These are phyloP conservation scores for Tholera decimalis DNA, from an alignment of 2,888 invertebrate genomes.

Conservation along the genomic window DNA sequence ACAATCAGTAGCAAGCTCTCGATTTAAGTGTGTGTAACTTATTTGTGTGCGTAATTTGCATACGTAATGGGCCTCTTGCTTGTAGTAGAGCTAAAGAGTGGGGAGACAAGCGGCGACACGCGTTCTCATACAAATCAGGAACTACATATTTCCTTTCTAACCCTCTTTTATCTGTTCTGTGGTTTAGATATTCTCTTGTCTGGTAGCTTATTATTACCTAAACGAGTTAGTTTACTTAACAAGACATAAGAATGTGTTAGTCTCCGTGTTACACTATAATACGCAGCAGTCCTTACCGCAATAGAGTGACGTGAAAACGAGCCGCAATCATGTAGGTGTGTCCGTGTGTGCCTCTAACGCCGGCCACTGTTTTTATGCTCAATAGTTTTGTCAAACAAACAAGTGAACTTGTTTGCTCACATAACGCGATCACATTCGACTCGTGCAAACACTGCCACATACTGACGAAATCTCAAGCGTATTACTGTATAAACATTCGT, in stretches of 20 bases:
- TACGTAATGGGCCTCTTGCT: no score
- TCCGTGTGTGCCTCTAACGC: slow-evolving; percentile 11
- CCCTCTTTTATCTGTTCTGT: no score
- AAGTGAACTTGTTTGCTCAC: slow-evolving; percentile 32
- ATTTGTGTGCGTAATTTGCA: no score
- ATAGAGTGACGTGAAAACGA: slow-evolving; percentile 22
- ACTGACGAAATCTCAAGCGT: slow-evolving; percentile 6
- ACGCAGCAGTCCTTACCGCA: slow-evolving; percentile 5
- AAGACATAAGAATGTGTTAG: not conserved
- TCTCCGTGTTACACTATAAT: slow-evolving; percentile 13
- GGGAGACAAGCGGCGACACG: no score
- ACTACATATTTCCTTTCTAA: no score
- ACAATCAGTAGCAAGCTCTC: no score
- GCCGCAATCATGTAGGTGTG: not conserved
- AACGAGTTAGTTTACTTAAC: no score
- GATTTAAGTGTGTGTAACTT: no score
- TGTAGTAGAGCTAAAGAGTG: no score
- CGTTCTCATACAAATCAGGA: no score
- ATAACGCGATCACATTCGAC: slow-evolving; percentile 31
- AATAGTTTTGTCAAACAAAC: slow-evolving; percentile 44
- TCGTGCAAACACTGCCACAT: slow-evolving; percentile 13
- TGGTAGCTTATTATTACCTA: no score
- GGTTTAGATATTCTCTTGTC: no score
- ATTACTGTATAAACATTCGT: slow-evolving; percentile 9
- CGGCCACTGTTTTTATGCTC: slow-evolving; percentile 40